phyloP scores from a whole-genome alignment of 2,888 invertebrate genomes.

The Octodonta nipae region DNA sequence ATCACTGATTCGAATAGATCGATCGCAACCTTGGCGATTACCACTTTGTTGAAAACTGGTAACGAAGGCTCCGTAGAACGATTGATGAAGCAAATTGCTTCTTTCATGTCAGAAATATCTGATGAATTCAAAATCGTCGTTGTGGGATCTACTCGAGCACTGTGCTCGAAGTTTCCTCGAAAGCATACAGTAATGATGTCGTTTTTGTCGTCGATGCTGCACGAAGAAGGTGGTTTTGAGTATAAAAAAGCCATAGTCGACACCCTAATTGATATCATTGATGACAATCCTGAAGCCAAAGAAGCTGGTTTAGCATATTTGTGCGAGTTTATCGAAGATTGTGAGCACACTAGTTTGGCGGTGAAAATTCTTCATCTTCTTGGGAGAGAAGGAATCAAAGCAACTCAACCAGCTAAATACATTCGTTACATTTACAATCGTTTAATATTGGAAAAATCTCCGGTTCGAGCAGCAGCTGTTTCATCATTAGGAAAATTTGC shows the following conservation, averaged over 20 bases:
- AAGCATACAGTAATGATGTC: constrained; percentile 93
- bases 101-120: constrained; percentile 96
- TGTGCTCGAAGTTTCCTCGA: constrained; percentile 90
- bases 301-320: constrained; percentile 91
- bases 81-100: constrained; percentile 98
- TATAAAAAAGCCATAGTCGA: constrained; percentile 93
- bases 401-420: constrained; percentile 78
- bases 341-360: constrained; percentile 92
- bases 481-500: constrained; percentile 96
- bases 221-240: constrained; percentile 92
- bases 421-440: constrained; percentile 77
- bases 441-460: constrained; percentile 90
- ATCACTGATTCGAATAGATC: constrained; percentile 96
- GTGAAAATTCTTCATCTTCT: constrained; percentile 90
- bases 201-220: constrained; percentile 90
- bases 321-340: constrained; percentile 99
- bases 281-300: constrained; percentile 95
- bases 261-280: constrained; percentile 92
- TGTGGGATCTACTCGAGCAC: constrained; percentile 76
- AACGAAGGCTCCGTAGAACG: constrained; percentile 89
- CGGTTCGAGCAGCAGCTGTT: constrained; percentile 92
- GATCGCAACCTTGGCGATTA: constrained; percentile 96
- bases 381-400: constrained; percentile 92
- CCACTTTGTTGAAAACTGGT: constrained; percentile 90
- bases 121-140: constrained; percentile 99